Evolutionary conservation across 2,113 vertebrate genomes (phyloP).

Genomic region (Fregata magnificens): DNA sequence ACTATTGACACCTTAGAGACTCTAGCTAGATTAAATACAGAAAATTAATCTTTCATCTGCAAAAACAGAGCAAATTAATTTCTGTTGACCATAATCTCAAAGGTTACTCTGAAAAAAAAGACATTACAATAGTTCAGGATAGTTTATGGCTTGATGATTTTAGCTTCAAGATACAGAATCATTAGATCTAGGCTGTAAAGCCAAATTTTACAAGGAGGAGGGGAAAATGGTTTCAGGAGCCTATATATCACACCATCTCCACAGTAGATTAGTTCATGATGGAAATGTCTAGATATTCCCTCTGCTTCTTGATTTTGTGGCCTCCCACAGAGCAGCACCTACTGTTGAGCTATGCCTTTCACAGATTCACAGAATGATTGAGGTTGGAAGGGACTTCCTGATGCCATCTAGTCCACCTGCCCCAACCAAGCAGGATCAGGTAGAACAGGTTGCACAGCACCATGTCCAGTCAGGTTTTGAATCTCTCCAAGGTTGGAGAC

Average conservation of each 20-base stretch:
- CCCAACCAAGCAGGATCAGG: neutral
- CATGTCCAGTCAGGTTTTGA: neutral
- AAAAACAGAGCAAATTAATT: neutral
- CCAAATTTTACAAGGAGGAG: neutral
- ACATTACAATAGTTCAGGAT: neutral
- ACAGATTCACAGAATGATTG: neutral
- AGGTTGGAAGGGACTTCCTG: neutral
- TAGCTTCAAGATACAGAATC: neutral
- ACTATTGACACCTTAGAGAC: neutral
- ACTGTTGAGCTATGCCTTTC: neutral
- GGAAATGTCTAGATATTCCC: neutral
- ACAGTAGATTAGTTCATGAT: neutral
- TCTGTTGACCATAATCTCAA: neutral
- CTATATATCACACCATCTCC: neutral
- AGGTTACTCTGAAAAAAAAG: neutral
- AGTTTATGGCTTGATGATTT: neutral
- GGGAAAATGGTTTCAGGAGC: neutral
- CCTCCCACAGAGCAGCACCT: neutral
- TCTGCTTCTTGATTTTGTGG: neutral
- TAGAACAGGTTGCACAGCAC: neutral
- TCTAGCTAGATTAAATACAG: neutral
- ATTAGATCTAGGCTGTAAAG: neutral
- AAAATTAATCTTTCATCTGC: neutral
- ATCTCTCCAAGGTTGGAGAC: neutral
- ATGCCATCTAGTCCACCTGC: neutral